Base-by-base conservation (phyloP, 1,140 invertebrate species). In the Oncopeltus fasciatus region DNA sequence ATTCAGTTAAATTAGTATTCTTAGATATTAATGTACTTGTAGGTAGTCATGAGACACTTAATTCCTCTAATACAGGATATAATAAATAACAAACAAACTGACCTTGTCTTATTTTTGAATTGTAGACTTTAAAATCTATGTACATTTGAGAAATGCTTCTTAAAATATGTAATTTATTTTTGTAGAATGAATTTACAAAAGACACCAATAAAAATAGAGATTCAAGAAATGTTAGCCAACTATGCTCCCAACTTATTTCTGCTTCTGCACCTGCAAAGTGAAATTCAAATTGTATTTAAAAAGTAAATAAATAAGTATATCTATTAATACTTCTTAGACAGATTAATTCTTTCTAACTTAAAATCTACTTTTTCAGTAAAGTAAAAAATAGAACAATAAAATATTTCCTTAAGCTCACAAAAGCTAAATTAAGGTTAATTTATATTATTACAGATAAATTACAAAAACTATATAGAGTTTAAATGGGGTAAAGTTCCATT, bases 231-330 rank as follows among this genome's bases (percentile, higher is more conserved):
- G 44, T 16, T 46, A 43, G 57, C 43, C 28, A 46, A 33, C 57
- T 58, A 46, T 60, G 59, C n/a, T 3, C 59, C 62, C 62, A 66
- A 26, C 28, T 43, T 21, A 66, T 57, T 18, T 31, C 49, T 1
- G 14, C 64, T 9, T 24, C 28, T 9, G 63, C 28, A 8, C 47
- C 57, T 60, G 16, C 43, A 60, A 2, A 47, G 2, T n/a, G n/a
- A n/a, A n/a, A n/a, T n/a, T n/a, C n/a, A n/a, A n/a, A n/a, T n/a
- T n/a, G n/a, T n/a, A n/a, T n/a, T n/a, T n/a, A n/a, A n/a, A n/a
- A n/a, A n/a, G n/a, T n/a, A 29, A 49, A 60, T 60, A 18, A 26
- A 60, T 20, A 47, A 9, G 21, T 27, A 26, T 49, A 9, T 28
- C 18, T 60, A 16, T 47, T 60, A 29, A 9, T 2, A 2, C 4